phyloP scores from a whole-genome alignment of 2,113 vertebrate species.

The Petroica traversi region DNA sequence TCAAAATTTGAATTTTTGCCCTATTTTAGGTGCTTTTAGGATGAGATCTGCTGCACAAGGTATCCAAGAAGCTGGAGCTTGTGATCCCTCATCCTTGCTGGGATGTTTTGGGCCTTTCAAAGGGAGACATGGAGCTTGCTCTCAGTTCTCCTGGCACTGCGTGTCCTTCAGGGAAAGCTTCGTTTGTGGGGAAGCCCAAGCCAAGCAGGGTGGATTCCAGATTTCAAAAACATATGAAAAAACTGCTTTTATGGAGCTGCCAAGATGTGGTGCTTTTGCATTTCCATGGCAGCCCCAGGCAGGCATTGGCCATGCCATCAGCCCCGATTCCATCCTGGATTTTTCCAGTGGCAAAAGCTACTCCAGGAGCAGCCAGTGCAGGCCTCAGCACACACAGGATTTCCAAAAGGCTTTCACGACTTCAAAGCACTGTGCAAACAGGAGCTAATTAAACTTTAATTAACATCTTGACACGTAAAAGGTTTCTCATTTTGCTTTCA shows the following conservation, averaged over 20 bases:
- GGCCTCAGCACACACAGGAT: not conserved
- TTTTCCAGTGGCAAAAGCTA: not conserved
- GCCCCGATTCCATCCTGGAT: not conserved
- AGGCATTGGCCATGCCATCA: not conserved
- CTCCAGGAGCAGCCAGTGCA: not conserved
- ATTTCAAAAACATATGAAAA: not conserved
- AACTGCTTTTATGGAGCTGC: not conserved
- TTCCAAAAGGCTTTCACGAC: not conserved
- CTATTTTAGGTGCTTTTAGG: not conserved
- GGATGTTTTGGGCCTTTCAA: not conserved
- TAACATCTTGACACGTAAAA: not conserved
- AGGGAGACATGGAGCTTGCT: fast-evolving
- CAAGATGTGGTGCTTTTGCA: not conserved
- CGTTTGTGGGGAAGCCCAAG: not conserved
- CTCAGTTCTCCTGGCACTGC: not conserved
- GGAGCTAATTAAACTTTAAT: slow-evolving; percentile 50
- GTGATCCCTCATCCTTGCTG: not conserved
- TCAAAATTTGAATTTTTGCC: not conserved
- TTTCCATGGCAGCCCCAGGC: not conserved
- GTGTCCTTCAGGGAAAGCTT: not conserved
- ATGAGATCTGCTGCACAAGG: not conserved
- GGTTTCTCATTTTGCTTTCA: not conserved
- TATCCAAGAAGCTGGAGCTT: not conserved
- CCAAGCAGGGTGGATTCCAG: not conserved
- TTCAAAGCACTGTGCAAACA: slow-evolving; percentile 20